These are phyloP conservation scores for Arenaria interpres DNA, from an alignment of 2,113 vertebrate genomes.

Conservation along the genomic window DNA sequence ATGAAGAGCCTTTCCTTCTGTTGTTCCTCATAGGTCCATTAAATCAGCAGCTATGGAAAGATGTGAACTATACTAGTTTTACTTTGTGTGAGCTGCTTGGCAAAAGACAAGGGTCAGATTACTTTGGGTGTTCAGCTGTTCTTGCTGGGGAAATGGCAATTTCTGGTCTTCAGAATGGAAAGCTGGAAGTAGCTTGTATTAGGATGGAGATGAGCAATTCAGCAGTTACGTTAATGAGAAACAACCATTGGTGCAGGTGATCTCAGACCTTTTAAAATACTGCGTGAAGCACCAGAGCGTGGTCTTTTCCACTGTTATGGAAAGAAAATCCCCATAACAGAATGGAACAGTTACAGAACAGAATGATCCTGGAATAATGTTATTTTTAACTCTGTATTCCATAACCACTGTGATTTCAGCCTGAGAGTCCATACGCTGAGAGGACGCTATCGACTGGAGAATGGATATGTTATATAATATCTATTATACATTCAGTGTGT, in stretches of 20 bases:
- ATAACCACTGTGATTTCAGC: not conserved
- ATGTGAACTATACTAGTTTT: not conserved
- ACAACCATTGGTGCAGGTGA: not conserved
- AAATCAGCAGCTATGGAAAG: not conserved
- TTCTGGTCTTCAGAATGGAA: conserved; percentile 17
- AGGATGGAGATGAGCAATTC: not conserved
- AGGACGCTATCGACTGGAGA: not conserved
- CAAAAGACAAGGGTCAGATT: not conserved
- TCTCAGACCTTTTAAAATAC: conserved; percentile 17
- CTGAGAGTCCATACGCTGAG: not conserved
- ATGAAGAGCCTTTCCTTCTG: not conserved
- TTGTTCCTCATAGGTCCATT: not conserved
- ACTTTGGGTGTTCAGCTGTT: not conserved
- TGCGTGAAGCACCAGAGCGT: not conserved
- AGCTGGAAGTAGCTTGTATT: not conserved
- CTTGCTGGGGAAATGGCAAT: not conserved
- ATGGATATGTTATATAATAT: not conserved
- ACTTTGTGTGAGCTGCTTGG: not conserved
- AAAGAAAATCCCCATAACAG: not conserved
- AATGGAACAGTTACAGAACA: not conserved
- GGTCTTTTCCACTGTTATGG: not conserved
- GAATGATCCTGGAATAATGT: not conserved
- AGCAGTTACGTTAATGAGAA: not conserved
- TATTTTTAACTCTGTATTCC: not conserved
- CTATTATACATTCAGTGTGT: conserved; percentile 6